Base-by-base conservation (phyloP, 2,113 vertebrate species). In the Dromas ardeola region DNA sequence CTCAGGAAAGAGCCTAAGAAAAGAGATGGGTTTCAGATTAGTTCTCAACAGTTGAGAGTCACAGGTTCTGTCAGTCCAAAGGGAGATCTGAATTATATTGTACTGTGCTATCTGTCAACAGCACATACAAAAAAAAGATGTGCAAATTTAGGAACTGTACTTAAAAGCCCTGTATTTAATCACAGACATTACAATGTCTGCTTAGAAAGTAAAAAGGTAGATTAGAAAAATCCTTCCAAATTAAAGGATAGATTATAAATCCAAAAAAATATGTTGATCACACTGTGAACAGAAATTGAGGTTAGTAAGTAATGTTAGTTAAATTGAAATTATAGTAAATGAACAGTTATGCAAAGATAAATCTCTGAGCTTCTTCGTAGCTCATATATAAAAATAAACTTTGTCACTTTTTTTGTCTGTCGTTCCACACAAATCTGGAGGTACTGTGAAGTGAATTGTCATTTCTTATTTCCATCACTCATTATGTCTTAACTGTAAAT, bases 391-490 rank as follows among this genome's bases (percentile, higher is more conserved):
- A 94, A 84, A 79, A 63, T 72, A 86, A 86, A 62, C 18, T 50
- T 84, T 8, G n/a, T 81, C n/a, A 59, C 6, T 77, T 69, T 71
- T 87, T 90, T 72, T 12, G 26, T 69, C 87, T 82, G 36, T 91
- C 1, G 0, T 71, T 81, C 72, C 73, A 76, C 71, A 62, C 21
- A 80, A 81, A 84, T 89, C 47, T 2, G 8, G 77, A 93, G 52
- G 23, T 63, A 23, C 23, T 29, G 38, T 72, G 62, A 79, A 86
- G 70, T 90, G 79, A 91, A 77, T 72, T 96, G 90, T 77, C 95
- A 42, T 88, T 85, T 96, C 87, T 77, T 63, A 95, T 96, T 96
- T 90, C 32, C 61, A 79, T 95, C 65, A 87, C 72, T 93, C 95
- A 79, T 59, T 79, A 40, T 77, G 32, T 82, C 76, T 81, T 94